Evolutionary conservation across 2,888 invertebrate species (phyloP), one percentile per base, ranked within the genome.

Genomic region (Hanleya hanleyi): DNA sequence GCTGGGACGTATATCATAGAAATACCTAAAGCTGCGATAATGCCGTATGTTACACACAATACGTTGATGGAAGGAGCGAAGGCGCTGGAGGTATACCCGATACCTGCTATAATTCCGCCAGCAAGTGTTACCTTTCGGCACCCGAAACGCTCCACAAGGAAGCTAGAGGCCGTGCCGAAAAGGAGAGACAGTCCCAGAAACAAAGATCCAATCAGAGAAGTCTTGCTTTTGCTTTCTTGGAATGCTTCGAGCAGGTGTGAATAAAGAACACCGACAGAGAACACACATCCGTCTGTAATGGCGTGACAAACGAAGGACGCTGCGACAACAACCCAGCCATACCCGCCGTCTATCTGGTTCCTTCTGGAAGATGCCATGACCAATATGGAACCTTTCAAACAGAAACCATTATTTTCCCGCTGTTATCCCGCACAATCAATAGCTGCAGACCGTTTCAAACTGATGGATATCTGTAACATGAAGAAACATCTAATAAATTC

Each of bases 121-220:
- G 93, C 86, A 49, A 97, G 95, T 15, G 96, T 95, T 1, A 97
- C 96, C 38, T 93, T 91, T 62, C 97, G 93, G 90, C 97, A 97
- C 49, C 97, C 97, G 87, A 95, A 97, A 82, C 95, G 94, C 91
- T 98, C 98, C 47, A 97, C 96, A 79, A 98, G 91, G 0, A 96
- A 97, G 81, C 96, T 96, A 1, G 96, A 97, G 87, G 97, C 95
- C 15, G 67, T 36, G 41, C 67, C 38, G 6, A 67, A 32, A 5
- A 67, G 29, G 4, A 38, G 49, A 9, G 67, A 15, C 26, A 67
- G 1, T 35, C 67, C 67, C 22, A 37, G 26, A 9, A 67, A 38
- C 67, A 67, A 29, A 6, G 41, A 36, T 15, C n/a, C 38, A 22
- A 67, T 38, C 7, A 67, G 36, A 1, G 67, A 38, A 4, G 67